phyloP scores from a whole-genome alignment of 2,888 invertebrate species.

The Ichneumon xanthorius region DNA sequence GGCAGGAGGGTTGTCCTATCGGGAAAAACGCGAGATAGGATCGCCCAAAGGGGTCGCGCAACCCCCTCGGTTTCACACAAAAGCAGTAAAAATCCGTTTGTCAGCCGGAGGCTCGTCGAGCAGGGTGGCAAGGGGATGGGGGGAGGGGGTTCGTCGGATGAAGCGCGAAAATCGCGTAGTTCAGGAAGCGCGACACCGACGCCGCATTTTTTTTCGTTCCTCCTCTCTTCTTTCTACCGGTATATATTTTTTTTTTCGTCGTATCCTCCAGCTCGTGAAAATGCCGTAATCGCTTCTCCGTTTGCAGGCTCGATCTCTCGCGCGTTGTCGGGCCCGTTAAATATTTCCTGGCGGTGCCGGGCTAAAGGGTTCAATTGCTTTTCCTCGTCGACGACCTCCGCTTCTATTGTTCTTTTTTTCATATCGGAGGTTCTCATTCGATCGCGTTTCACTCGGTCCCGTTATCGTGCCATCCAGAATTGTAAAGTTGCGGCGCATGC shows the following conservation, averaged over 20 bases:
- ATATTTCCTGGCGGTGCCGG: constrained; percentile 59
- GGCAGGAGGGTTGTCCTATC: constrained; percentile 32
- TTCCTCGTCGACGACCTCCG: constrained; percentile 18
- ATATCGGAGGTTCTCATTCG: constrained; percentile 32
- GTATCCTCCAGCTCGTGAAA: constrained; percentile 59
- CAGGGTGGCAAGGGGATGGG: constrained; percentile 64
- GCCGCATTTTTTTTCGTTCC: constrained; percentile 34
- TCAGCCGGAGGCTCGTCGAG: constrained; percentile 68
- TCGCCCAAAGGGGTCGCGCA: constrained; percentile 53
- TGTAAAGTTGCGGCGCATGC: not conserved
- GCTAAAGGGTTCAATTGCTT: constrained; percentile 47
- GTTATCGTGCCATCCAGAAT: not conserved
- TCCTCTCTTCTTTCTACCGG: constrained; percentile 30
- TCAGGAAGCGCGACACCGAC: constrained; percentile 55
- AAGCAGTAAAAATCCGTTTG: constrained; percentile 52
- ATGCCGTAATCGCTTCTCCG: constrained; percentile 65
- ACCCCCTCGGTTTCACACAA: constrained; percentile 44
- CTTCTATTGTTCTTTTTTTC: constrained; percentile 24
- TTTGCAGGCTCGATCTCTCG: constrained; percentile 57
- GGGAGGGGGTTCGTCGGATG: constrained; percentile 51
- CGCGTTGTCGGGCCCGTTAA: constrained; percentile 58
- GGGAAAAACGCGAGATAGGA: constrained; percentile 6
- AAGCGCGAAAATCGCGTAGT: constrained; percentile 65
- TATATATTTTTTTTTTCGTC: constrained; percentile 29
- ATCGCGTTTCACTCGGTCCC: not conserved